Percentiles rank a stretch among this genome's conserved stretches.
Evolutionary conservation across 2,888 invertebrate genomes (phyloP).

Genomic region (Spisula solida): DNA sequence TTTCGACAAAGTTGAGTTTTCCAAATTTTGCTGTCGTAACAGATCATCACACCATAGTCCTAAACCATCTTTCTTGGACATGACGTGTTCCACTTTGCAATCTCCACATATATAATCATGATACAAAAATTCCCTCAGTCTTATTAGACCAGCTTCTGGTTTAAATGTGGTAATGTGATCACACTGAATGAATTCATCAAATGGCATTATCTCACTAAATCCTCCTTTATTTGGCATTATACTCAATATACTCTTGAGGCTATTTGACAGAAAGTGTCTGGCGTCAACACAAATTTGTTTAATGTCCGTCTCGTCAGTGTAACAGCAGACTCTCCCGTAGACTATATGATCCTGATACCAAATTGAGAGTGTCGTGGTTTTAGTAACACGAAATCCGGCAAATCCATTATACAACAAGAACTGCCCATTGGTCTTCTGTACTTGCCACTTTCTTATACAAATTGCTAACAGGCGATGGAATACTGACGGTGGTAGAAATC

Average conservation of each 20-base stretch:
- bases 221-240: constrained; percentile 30
- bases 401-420: constrained; percentile 57
- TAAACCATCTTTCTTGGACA: constrained; percentile 33
- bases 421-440: constrained; percentile 1
- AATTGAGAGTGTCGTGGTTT: constrained; percentile 37
- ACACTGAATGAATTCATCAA: constrained; percentile 62
- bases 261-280: constrained; percentile 24
- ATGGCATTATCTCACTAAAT: constrained; percentile 26
- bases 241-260: constrained; percentile 33
- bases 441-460: constrained; percentile 55
- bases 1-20: not conserved
- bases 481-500: constrained; percentile 64
- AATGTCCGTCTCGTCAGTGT: not conserved
- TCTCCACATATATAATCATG: constrained; percentile 35
- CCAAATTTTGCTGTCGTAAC: not conserved
- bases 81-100: constrained; percentile 18
- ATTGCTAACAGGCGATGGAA: constrained; percentile 65
- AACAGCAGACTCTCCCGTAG: constrained; percentile 50
- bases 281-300: not conserved
- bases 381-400: constrained; percentile 54
- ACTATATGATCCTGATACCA: constrained; percentile 64
- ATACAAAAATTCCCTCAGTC: constrained; percentile 35
- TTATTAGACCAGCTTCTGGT: constrained; percentile 26
- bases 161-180: constrained; percentile 12
- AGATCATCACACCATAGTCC: constrained; percentile 48